These are phyloP conservation scores for Glareola pratincola DNA, from an alignment of 2,113 vertebrate genomes.

Conservation along the genomic window DNA sequence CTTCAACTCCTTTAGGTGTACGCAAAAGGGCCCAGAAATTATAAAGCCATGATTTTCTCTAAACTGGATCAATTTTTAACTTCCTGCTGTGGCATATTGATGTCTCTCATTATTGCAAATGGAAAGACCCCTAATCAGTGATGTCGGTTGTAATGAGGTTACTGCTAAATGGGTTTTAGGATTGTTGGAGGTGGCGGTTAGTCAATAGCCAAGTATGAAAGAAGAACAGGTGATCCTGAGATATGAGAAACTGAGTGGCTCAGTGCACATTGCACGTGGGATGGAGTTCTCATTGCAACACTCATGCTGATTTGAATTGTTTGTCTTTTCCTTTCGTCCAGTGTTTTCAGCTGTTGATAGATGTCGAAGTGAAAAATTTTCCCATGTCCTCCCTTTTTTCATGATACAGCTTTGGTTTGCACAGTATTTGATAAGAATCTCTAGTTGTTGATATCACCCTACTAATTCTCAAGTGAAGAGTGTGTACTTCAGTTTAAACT, in stretches of 20 bases:
- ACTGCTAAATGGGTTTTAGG: not conserved
- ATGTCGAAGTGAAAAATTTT: not conserved
- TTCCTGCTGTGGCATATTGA: not conserved
- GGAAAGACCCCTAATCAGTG: not conserved
- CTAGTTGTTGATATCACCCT: not conserved
- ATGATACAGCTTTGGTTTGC: not conserved
- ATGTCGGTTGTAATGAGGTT: not conserved
- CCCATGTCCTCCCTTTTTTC: not conserved
- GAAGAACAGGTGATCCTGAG: not conserved
- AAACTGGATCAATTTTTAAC: not conserved
- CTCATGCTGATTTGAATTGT: not conserved
- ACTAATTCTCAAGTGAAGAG: not conserved
- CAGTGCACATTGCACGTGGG: fast-evolving
- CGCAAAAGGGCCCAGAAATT: not conserved
- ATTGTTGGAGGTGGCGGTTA: not conserved
- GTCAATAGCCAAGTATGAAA: not conserved
- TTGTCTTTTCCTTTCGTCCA: not conserved
- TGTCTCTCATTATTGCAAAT: not conserved
- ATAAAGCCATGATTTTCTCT: not conserved
- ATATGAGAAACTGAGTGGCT: not conserved
- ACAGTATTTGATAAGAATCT: not conserved
- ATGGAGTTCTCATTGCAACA: not conserved
- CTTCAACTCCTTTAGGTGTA: not conserved
- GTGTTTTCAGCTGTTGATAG: not conserved
- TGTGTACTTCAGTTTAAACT: not conserved